phyloP scores from a whole-genome alignment of 2,888 invertebrate genomes.

The Drosophila formosana region DNA sequence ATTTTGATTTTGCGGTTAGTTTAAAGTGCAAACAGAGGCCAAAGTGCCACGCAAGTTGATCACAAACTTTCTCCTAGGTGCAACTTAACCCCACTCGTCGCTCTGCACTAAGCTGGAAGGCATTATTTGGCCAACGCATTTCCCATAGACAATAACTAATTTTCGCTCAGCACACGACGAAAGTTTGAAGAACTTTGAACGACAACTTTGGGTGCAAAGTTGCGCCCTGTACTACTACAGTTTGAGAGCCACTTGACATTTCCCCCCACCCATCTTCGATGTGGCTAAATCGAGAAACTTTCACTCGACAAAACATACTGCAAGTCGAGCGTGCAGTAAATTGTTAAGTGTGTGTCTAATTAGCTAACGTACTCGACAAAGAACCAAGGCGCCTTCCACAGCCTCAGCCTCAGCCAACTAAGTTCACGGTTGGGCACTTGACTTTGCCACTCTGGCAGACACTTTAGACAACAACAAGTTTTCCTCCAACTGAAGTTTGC shows the following conservation, averaged over 20 bases:
- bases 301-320: not conserved
- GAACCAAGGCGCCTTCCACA: not conserved
- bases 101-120: not conserved
- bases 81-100: not conserved
- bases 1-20: constrained; percentile 24
- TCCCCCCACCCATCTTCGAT: constrained; percentile 1
- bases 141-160: constrained; percentile 68
- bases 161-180: constrained; percentile 41
- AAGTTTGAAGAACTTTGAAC: constrained; percentile 51
- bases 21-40: constrained; percentile 47
- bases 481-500: not conserved
- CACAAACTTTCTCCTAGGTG: constrained; percentile 56
- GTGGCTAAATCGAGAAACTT: constrained; percentile 16
- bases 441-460: not conserved
- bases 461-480: not conserved
- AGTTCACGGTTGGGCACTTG: not conserved
- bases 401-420: not conserved
- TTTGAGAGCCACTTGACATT: constrained; percentile 45
- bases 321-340: constrained; percentile 6
- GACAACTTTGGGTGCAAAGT: constrained; percentile 44
- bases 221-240: constrained; percentile 42
- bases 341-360: constrained; percentile 20
- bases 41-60: constrained; percentile 49
- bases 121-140: constrained; percentile 41
- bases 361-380: constrained; percentile 13